These are phyloP conservation scores for Clepsis dumicolana DNA, from an alignment of 2,888 invertebrate species.

Conservation along the genomic window DNA sequence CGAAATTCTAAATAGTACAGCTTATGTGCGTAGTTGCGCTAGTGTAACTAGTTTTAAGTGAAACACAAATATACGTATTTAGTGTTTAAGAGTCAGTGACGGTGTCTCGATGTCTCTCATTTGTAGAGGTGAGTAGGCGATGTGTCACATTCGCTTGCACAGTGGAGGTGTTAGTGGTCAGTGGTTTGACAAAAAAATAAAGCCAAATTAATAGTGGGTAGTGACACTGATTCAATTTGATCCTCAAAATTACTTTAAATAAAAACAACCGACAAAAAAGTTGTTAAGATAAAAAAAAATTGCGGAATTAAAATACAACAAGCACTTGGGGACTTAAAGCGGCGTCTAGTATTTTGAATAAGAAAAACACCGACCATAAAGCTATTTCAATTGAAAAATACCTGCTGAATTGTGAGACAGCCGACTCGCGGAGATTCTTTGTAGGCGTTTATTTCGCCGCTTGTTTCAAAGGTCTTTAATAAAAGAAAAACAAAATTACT, in stretches of 20 bases:
- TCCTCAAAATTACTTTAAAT: not conserved
- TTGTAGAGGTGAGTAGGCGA: constrained; percentile 78
- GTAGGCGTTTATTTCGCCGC: constrained; percentile 33
- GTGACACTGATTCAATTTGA: too few relatives aligned
- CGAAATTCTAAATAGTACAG: constrained; percentile 59
- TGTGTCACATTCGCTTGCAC: constrained; percentile 28
- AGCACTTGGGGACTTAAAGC: not conserved
- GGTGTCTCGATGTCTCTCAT: constrained; percentile 76
- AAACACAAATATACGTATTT: constrained; percentile 48
- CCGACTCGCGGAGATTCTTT: constrained; percentile 37
- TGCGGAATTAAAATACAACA: constrained; percentile 19
- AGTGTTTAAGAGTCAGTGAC: constrained; percentile 58
- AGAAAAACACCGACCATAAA: constrained; percentile 28
- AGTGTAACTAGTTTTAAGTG: constrained; percentile 54
- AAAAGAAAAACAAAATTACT: not conserved
- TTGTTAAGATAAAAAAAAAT: not conserved
- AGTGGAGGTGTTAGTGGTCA: constrained; percentile 29
- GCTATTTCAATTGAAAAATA: constrained; percentile 43
- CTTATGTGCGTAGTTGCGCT: constrained; percentile 73
- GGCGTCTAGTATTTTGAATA: constrained; percentile 22
- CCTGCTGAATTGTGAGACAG: constrained; percentile 37
- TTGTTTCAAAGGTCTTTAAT: not conserved
- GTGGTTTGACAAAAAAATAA: constrained; percentile 1
- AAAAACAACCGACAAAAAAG: too few relatives aligned
- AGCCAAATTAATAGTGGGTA: too few relatives aligned